These are phyloP conservation scores for Siniperca undulata DNA, from an alignment of 2,797 vertebrate genomes.

Conservation along the genomic window DNA sequence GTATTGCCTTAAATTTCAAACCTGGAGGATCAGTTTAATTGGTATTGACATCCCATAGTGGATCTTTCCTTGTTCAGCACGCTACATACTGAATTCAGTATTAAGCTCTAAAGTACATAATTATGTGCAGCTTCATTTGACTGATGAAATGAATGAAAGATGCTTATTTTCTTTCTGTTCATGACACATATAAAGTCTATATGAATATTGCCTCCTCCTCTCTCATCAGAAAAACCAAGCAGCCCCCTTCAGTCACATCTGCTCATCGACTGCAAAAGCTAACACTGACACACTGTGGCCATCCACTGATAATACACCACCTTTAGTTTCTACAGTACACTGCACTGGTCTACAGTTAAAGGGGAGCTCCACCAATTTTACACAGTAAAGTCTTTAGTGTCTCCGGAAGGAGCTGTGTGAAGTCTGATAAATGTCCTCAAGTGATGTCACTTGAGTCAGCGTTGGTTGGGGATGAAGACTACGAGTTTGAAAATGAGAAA, in stretches of 20 bases:
- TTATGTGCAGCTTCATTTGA: background rate
- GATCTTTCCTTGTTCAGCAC: background rate
- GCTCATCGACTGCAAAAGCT: background rate
- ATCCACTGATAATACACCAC: background rate
- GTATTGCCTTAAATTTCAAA: background rate
- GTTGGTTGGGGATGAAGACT: no score
- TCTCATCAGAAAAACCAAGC: background rate
- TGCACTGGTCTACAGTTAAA: background rate
- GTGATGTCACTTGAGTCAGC: no score
- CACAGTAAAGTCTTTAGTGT: background rate
- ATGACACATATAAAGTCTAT: background rate
- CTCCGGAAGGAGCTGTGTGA: no score
- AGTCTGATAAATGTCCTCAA: no score
- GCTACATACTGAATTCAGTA: background rate
- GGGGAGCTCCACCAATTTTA: background rate
- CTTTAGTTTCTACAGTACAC: no score
- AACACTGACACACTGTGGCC: slow-evolving; percentile 53
- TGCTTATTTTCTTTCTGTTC: background rate
- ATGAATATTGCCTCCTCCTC: background rate
- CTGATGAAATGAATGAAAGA: background rate
- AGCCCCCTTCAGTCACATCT: background rate
- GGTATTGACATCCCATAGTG: background rate
- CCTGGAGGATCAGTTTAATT: background rate
- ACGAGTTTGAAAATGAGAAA: no score
- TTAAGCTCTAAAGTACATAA: no score